Base-by-base conservation (phyloP, 1,140 invertebrate genomes). In the Helicorthomorpha holstii region DNA sequence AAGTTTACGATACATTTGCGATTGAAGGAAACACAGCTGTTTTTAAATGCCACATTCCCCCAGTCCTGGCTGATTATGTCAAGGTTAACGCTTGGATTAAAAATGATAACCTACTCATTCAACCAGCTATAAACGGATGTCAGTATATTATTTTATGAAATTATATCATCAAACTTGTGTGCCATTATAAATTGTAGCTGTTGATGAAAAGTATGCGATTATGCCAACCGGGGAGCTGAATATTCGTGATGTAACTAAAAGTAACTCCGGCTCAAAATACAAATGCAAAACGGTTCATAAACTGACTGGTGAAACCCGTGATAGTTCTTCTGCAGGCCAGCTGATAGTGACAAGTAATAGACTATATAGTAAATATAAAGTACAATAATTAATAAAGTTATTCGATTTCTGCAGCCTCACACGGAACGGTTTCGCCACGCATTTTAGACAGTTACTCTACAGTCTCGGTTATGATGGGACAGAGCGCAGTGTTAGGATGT, bases 231-330 rank as follows among this genome's bases (percentile, higher is more conserved):
- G 51, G 2, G 51, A 52, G 23, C 51, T 52, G 7, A 24, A 52
- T 29, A 48, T 52, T 22, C 44, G 46, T 10, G 45, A 52, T 24
- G 45, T 52, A 23, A 26, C 3, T 48, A n/a, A 7, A 41, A 29
- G 2, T 22, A 44, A 52, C 41, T 23, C 22, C 27, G 2, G 21
- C 21, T 75, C 76, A 0, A 76, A 75, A 53, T 93, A 89, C 64
- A 86, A 90, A 64, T 97, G 92, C 68, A 77, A 88, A 59, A 95
- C 90, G 44, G 88, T 88, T 64, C 92, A 95, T 68, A 77, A 88
- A 59, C 75, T 95, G 34, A 92, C 91, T 60, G 86, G 86, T 60
- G 89, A 94, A 74, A 91, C 89, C 56, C 77, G 88, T 65, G 73
- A 91, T 52, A 94, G 89, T 63, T 85, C 87, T 41, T 89, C 88